Conservation (phyloP, 2,797 vertebrate species). For the Brachymystax lenok region DNA sequence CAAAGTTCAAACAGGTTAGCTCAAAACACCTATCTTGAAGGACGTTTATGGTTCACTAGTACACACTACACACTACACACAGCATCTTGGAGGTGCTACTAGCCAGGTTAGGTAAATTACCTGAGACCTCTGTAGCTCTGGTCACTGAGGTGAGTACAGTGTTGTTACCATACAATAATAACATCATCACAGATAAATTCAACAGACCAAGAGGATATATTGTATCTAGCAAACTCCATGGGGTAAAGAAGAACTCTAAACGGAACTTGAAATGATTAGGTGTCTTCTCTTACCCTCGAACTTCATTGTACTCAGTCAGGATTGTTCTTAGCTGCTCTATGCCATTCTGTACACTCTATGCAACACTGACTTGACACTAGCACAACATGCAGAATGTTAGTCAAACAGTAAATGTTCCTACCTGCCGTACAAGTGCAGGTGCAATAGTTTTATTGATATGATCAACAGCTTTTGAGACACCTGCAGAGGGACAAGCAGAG, state of each 20-base stretch:
- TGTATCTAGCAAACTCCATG: too few relatives aligned
- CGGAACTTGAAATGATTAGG: too few relatives aligned
- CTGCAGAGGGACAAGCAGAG: slow-evolving; percentile 95
- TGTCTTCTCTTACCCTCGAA: too few relatives aligned
- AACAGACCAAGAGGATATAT: neutral
- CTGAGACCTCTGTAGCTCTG: too few relatives aligned
- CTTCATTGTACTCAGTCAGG: too few relatives aligned
- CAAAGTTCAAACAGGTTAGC: slow-evolving; percentile 27
- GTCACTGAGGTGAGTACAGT: neutral
- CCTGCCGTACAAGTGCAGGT: slow-evolving; percentile 97
- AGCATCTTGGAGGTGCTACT: too few relatives aligned
- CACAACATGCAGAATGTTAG: slow-evolving; percentile 54
- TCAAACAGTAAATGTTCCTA: slow-evolving; percentile 86
- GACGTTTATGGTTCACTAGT: neutral
- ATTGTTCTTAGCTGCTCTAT: too few relatives aligned
- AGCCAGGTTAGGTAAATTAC: too few relatives aligned
- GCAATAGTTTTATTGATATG: slow-evolving; percentile 99
- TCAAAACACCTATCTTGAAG: slow-evolving; percentile 2
- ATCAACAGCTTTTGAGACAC: slow-evolving; percentile 99
- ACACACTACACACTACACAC: neutral
- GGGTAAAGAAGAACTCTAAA: too few relatives aligned
- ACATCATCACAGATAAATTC: neutral
- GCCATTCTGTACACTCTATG: neutral
- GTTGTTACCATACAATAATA: neutral
- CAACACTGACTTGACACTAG: slow-evolving; percentile 10